A percentile compares a stretch with the other conserved stretches of the same genome.
These are phyloP conservation scores for Pangasius djambal DNA, from an alignment of 2,797 vertebrate genomes.

Conservation along the genomic window DNA sequence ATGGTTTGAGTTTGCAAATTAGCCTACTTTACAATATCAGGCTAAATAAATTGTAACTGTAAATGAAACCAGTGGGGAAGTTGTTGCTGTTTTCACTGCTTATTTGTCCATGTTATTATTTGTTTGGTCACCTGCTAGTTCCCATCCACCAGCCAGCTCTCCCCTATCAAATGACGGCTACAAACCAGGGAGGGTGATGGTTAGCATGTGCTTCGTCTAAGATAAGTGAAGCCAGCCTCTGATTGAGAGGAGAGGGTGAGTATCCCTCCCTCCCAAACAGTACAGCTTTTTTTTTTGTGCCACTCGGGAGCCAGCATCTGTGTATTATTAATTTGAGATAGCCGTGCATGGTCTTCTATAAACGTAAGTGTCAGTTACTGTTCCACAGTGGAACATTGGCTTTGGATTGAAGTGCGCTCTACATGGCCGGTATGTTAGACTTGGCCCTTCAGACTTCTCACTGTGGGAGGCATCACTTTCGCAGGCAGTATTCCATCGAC, in stretches of 20 bases:
- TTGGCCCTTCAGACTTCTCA: background rate
- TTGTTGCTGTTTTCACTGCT: background rate
- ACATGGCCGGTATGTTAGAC: background rate
- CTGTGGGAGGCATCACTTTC: background rate
- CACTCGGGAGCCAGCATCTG: background rate
- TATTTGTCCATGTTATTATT: background rate
- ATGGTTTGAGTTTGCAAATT: background rate
- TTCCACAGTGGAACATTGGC: background rate
- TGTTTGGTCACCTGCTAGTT: background rate
- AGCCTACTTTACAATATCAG: background rate
- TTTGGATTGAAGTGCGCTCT: background rate
- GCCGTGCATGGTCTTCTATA: background rate
- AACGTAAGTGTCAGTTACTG: background rate
- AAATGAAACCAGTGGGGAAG: background rate
- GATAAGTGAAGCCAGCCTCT: background rate
- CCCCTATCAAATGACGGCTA: background rate
- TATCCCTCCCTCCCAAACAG: background rate
- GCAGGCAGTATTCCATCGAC: background rate
- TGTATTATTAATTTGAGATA: background rate
- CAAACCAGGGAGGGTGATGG: background rate
- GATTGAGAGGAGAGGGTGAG: background rate
- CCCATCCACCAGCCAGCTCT: background rate
- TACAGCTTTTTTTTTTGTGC: background rate
- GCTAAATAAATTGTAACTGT: background rate
- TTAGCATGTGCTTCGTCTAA: background rate